phyloP scores from a whole-genome alignment of 2,888 invertebrate species.

The Deroplatys truncata region DNA sequence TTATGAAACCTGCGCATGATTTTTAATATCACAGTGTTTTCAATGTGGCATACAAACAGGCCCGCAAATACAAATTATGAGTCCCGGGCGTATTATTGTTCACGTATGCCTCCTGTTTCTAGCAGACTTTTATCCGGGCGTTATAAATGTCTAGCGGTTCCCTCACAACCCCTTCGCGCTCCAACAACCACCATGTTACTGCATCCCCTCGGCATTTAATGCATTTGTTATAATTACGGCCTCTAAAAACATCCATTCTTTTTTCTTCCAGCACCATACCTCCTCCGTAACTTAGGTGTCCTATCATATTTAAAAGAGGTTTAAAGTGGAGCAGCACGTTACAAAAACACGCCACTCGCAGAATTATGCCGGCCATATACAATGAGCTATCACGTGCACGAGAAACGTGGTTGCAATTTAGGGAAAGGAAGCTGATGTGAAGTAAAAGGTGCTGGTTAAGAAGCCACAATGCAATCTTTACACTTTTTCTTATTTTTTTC shows the following conservation, averaged over 20 bases:
- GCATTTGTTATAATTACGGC: slow-evolving; percentile 8
- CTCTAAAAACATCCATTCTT: not conserved
- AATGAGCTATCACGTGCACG: not conserved
- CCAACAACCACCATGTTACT: not conserved
- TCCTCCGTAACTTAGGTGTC: not conserved
- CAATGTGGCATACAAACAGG: not conserved
- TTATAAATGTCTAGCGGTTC: slow-evolving; percentile 5
- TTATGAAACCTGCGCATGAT: not conserved
- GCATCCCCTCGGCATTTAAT: not conserved
- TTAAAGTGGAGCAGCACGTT: not conserved
- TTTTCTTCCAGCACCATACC: not conserved
- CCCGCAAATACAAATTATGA: not conserved
- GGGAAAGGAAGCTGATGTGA: not conserved
- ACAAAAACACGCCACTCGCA: not conserved
- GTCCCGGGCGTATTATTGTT: not conserved
- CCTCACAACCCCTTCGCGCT: not conserved
- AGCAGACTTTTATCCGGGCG: not conserved
- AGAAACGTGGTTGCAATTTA: not conserved
- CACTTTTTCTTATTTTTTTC: no score
- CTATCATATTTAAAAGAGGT: not conserved
- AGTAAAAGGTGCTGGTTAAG: not conserved
- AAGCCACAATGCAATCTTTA: not conserved
- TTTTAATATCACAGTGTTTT: not conserved
- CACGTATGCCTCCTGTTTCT: not conserved
- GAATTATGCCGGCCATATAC: not conserved